Conservation (phyloP, 2,888 invertebrate species). For the Scelioninae gen. 2 region DNA sequence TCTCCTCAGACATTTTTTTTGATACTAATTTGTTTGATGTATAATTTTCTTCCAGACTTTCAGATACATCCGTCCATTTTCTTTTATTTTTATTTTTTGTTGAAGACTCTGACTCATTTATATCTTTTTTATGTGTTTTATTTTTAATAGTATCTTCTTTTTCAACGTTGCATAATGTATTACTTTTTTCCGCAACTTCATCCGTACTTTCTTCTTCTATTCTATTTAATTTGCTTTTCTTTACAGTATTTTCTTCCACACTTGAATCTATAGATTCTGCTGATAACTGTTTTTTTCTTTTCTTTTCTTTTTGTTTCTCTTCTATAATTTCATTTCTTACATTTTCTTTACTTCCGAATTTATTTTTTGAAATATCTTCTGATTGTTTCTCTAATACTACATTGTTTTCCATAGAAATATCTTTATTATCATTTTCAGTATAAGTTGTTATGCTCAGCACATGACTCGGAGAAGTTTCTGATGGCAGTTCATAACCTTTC, state of each 20-base stretch:
- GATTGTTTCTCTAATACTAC: not conserved
- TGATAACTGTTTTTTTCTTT: not conserved
- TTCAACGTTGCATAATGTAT: not conserved
- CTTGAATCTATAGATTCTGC: constrained; percentile 7
- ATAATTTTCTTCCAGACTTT: not conserved
- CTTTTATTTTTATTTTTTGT: constrained; percentile 5
- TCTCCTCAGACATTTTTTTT: not conserved
- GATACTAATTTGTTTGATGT: not conserved
- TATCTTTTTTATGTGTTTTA: not conserved
- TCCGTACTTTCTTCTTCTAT: constrained; percentile 11
- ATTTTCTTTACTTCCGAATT: not conserved
- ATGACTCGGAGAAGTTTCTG: constrained; percentile 82
- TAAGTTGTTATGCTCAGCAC: constrained; percentile 83
- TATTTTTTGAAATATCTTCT: constrained; percentile 1
- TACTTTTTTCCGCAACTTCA: too few species aligned
- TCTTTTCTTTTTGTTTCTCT: constrained; percentile 7
- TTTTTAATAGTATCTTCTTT: constrained; percentile 1
- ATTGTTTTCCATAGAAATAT: not conserved
- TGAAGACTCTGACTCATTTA: not conserved
- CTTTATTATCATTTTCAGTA: constrained; percentile 30
- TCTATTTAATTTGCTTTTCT: not conserved
- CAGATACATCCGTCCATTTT: not conserved
- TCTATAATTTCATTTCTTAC: not conserved
- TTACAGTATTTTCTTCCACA: not conserved
- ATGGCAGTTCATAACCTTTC: constrained; percentile 84